phyloP scores from a whole-genome alignment of 1,140 invertebrate genomes.

The Metaphire vulgaris region DNA sequence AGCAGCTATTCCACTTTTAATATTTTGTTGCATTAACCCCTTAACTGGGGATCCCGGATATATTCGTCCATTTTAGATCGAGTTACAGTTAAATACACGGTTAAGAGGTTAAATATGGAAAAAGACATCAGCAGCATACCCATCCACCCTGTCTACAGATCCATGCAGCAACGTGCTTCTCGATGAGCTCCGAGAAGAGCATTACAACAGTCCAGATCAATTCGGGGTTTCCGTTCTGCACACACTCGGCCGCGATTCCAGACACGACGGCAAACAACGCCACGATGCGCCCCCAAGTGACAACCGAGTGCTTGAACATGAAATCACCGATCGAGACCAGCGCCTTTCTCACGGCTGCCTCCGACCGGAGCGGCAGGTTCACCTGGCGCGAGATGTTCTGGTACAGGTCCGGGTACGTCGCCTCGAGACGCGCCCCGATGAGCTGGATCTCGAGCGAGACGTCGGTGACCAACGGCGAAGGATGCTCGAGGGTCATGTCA shows the following conservation, averaged over 20 bases:
- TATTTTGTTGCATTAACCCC: too few species aligned
- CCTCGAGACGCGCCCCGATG: neutral
- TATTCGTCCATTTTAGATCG: too few species aligned
- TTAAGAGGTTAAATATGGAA: too few species aligned
- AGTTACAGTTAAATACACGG: too few species aligned
- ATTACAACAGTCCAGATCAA: neutral
- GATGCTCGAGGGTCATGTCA: too few species aligned
- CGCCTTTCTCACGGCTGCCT: neutral
- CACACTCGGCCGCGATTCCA: neutral
- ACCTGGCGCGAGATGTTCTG: slow-evolving; percentile 3
- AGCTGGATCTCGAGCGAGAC: neutral
- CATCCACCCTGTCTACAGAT: slow-evolving; percentile 12
- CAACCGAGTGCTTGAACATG: neutral
- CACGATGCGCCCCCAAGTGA: slow-evolving; percentile 7
- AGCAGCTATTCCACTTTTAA: too few species aligned
- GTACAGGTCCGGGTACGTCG: slow-evolving; percentile 4
- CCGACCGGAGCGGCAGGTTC: slow-evolving; percentile 8
- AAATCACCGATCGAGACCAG: slow-evolving; percentile 5
- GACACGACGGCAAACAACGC: neutral
- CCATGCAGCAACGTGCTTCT: slow-evolving; percentile 8
- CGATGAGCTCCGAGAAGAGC: slow-evolving; percentile 9
- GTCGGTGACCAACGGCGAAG: too few species aligned
- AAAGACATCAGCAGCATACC: too few species aligned
- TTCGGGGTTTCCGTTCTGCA: neutral
- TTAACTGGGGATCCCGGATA: too few species aligned